These are phyloP conservation scores for Bombus pascuorum DNA, from an alignment of 1,140 invertebrate genomes.

Conservation along the genomic window DNA sequence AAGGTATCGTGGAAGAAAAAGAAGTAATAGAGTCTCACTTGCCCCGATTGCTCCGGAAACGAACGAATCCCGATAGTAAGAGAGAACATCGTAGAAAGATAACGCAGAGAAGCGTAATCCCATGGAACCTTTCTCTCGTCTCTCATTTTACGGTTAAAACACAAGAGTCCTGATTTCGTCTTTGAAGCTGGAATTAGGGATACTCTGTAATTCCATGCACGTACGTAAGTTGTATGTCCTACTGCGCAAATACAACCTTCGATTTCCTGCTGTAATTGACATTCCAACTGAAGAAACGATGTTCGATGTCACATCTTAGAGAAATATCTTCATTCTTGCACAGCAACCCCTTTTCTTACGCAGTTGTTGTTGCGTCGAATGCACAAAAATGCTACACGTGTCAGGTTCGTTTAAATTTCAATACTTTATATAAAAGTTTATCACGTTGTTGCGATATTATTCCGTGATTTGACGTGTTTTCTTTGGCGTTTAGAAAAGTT, in stretches of 20 bases:
- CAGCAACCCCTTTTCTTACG: no score
- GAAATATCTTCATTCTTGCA: background rate
- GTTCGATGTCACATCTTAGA: background rate
- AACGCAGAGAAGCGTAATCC: constrained; percentile 65
- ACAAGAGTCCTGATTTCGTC: constrained; percentile 63
- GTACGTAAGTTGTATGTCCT: constrained; percentile 10
- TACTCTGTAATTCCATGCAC: constrained; percentile 49
- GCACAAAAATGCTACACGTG: no score
- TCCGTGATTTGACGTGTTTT: no score
- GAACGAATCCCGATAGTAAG: constrained; percentile 63
- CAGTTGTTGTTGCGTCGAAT: no score
- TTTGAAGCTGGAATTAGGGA: constrained; percentile 57
- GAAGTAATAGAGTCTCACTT: constrained; percentile 64
- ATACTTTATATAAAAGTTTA: no score
- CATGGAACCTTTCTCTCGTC: constrained; percentile 55
- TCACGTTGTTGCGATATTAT: no score
- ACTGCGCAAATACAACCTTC: constrained; percentile 11
- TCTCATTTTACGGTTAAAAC: constrained; percentile 65
- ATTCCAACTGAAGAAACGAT: background rate
- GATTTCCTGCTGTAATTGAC: constrained; percentile 15
- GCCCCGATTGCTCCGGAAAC: constrained; percentile 66
- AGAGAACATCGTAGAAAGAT: constrained; percentile 63
- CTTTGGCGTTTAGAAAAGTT: no score
- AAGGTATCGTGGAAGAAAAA: constrained; percentile 59
- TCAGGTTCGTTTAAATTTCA: no score